A percentile compares a stretch with the other conserved stretches of the same genome.
These are phyloP conservation scores for Hemiscyllium ocellatum DNA, from an alignment of 2,113 vertebrate species.

Conservation along the genomic window DNA sequence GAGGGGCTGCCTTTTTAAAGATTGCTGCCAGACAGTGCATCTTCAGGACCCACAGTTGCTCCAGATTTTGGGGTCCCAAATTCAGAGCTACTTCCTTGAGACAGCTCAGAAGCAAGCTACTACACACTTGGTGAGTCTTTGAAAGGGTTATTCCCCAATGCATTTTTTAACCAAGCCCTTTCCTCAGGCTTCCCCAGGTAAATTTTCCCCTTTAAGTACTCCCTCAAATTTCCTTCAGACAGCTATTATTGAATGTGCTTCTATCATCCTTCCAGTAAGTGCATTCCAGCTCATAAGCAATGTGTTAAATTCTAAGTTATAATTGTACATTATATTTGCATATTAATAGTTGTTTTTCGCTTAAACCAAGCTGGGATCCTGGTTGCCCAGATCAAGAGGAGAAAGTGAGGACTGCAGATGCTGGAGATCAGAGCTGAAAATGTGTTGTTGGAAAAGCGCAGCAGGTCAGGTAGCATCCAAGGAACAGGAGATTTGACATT, in stretches of 20 bases:
- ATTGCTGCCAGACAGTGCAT: too few relatives aligned
- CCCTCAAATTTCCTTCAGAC: background rate
- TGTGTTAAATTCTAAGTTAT: background rate
- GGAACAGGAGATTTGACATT: too few relatives aligned
- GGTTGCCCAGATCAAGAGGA: background rate
- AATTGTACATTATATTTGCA: background rate
- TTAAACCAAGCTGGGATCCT: background rate
- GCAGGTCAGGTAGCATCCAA: too few relatives aligned
- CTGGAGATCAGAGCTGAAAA: too few relatives aligned
- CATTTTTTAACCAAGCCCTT: background rate
- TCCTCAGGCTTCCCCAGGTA: background rate
- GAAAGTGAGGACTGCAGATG: too few relatives aligned
- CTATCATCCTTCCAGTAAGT: background rate
- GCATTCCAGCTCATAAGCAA: background rate
- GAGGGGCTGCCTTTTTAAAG: too few relatives aligned
- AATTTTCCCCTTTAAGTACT: background rate
- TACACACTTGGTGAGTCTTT: background rate
- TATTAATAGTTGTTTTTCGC: background rate
- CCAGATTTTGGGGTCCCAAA: too few relatives aligned
- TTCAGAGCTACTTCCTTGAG: too few relatives aligned
- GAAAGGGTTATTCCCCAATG: background rate
- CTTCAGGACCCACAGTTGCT: too few relatives aligned
- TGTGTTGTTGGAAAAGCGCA: too few relatives aligned
- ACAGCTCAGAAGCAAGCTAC: too few relatives aligned
- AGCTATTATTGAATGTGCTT: background rate